Evolutionary conservation across 2,797 vertebrate genomes (phyloP).

Genomic region (Microtus obscurus): DNA sequence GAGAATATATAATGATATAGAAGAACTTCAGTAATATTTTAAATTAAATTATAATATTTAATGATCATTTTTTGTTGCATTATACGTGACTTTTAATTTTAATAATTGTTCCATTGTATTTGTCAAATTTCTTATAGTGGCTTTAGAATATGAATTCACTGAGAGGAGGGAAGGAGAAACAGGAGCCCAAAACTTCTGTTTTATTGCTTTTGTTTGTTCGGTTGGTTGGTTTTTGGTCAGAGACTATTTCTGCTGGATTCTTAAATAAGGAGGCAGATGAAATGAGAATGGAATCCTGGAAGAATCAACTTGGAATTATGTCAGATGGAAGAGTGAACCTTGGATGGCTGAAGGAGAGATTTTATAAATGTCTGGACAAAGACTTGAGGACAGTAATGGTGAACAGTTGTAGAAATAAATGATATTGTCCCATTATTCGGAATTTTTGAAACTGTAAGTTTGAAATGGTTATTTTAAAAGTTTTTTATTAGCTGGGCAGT

Average conservation of each 20-base stretch:
- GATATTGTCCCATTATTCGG: not conserved
- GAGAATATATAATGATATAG: not conserved
- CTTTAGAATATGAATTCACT: constrained; percentile 28
- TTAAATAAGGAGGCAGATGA: constrained; percentile 20
- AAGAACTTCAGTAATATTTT: not conserved
- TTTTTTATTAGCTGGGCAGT: not conserved
- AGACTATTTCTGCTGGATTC: not conserved
- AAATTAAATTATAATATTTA: constrained; percentile 22
- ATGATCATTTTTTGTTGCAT: not conserved
- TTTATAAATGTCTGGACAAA: not conserved
- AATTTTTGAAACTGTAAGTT: constrained; percentile 28
- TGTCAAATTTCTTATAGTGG: not conserved
- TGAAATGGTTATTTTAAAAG: not conserved
- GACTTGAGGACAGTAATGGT: not conserved
- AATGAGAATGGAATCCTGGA: not conserved
- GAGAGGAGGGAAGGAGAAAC: not conserved
- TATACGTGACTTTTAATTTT: not conserved
- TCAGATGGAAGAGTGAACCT: not conserved
- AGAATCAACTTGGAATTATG: not conserved
- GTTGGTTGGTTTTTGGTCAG: not conserved
- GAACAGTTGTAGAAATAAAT: not conserved
- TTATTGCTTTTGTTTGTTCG: not conserved
- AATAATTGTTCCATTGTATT: not conserved
- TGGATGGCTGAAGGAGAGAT: not conserved
- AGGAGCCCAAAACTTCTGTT: not conserved